These are phyloP conservation scores for Aquatica leii DNA, from an alignment of 2,888 invertebrate species.

Conservation along the genomic window DNA sequence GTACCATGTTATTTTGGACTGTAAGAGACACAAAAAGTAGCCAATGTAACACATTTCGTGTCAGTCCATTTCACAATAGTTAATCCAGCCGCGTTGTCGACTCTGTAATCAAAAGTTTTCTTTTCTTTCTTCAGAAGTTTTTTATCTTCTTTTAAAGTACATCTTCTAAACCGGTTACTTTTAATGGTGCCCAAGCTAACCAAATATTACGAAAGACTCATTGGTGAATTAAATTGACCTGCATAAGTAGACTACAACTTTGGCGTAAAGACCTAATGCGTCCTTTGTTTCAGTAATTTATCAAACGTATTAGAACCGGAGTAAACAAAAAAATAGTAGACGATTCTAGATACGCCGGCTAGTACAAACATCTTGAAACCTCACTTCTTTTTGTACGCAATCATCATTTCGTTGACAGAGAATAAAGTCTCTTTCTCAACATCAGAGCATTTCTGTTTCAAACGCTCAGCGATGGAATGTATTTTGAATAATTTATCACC, in stretches of 20 bases:
- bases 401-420: conserved; percentile 2
- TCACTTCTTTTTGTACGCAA: conserved; percentile 6
- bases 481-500: conserved; percentile 48
- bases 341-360: conserved; percentile 31
- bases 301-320: conserved; percentile 31
- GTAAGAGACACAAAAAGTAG: conserved; percentile 22
- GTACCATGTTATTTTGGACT: background rate
- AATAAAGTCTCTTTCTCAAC: background rate
- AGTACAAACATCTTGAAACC: conserved; percentile 32
- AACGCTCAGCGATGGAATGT: conserved; percentile 44
- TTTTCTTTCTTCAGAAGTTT: conserved; percentile 23
- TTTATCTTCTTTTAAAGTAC: conserved; percentile 24
- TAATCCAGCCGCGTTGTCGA: conserved; percentile 24
- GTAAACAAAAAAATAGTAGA: conserved; percentile 28
- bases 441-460: conserved; percentile 24
- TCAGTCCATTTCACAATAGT: conserved; percentile 42
- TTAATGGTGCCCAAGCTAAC: conserved; percentile 21
- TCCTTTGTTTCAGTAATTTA: conserved; percentile 20
- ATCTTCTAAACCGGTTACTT: conserved; percentile 23
- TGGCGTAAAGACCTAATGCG: conserved; percentile 2
- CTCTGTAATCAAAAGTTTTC: conserved; percentile 30
- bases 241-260: background rate
- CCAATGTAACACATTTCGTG: conserved; percentile 40
- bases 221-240: too few species aligned
- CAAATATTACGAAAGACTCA: conserved; percentile 14